Conservation (phyloP, 2,888 invertebrate genomes). For the Hydroisotoma schaefferi region DNA sequence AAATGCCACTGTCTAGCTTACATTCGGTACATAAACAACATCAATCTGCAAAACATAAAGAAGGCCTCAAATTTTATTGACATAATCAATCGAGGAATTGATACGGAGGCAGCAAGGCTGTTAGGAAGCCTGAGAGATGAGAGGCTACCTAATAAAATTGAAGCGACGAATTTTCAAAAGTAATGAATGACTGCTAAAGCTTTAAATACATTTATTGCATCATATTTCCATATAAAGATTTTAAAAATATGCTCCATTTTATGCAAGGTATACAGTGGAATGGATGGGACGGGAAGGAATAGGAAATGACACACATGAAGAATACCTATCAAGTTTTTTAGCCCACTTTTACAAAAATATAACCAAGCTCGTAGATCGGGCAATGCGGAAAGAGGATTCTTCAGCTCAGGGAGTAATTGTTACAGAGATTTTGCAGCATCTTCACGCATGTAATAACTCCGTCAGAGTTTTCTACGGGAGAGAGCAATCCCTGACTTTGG, state of each 20-base stretch:
- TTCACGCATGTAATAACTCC: conserved; percentile 91
- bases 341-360: conserved; percentile 92
- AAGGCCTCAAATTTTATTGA: conserved; percentile 94
- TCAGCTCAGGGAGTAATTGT: conserved; percentile 90
- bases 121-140: conserved; percentile 85
- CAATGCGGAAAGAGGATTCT: conserved; percentile 93
- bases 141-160: conserved; percentile 81
- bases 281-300: conserved; percentile 92
- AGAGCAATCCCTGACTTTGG: conserved; percentile 75
- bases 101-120: conserved; percentile 86
- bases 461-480: conserved; percentile 85
- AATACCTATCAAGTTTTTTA: conserved; percentile 90
- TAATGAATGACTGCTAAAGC: too few relatives aligned
- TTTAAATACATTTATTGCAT: too few relatives aligned
- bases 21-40: conserved; percentile 83
- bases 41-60: conserved; percentile 89
- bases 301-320: conserved; percentile 77
- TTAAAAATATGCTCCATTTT: too few relatives aligned
- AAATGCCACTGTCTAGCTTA: conserved; percentile 95
- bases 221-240: too few relatives aligned
- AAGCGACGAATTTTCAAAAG: conserved; percentile 83
- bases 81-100: conserved; percentile 84
- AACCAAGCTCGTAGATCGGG: conserved; percentile 83
- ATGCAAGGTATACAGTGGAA: conserved; percentile 85
- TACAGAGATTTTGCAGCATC: conserved; percentile 88